A percentile compares a stretch with the other conserved stretches of the same genome.
Conservation (phyloP, 2,113 vertebrate genomes). For the Microcebus tavaratra region DNA sequence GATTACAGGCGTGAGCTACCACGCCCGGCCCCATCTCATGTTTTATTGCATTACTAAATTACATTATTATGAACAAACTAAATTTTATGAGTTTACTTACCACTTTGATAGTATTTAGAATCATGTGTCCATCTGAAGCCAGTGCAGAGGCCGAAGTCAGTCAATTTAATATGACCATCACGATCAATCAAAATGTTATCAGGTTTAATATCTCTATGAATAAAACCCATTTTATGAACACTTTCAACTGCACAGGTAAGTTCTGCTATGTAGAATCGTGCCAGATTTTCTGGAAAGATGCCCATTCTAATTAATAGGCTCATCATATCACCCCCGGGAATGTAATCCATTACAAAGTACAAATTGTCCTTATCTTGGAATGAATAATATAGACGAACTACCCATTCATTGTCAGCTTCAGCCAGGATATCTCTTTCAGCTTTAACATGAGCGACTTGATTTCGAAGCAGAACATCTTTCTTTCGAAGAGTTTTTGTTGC, state of each 20-base stretch:
- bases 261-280: conserved; percentile 98
- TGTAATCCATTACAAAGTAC: conserved; percentile 99
- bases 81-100: conserved; percentile 85
- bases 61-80: neutral
- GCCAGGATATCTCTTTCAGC: conserved; percentile 98
- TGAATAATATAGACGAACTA: conserved; percentile 98
- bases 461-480: conserved; percentile 97
- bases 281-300: conserved; percentile 97
- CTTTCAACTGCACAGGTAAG: conserved; percentile 98
- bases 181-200: conserved; percentile 99
- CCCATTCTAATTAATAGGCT: conserved; percentile 97
- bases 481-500: conserved; percentile 99
- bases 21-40: neutral
- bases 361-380: conserved; percentile 99
- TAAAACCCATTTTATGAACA: conserved; percentile 99
- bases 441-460: conserved; percentile 99
- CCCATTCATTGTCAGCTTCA: conserved; percentile 99
- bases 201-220: conserved; percentile 99
- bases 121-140: conserved; percentile 99
- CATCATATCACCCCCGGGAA: conserved; percentile 99
- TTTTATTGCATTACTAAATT: neutral
- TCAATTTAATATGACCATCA: conserved; percentile 98
- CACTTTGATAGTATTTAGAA: conserved; percentile 99
- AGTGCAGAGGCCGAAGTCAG: conserved; percentile 98
- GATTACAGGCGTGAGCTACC: too few species aligned